Base-by-base conservation (phyloP, 2,113 vertebrate species). In the Xenus cinereus region DNA sequence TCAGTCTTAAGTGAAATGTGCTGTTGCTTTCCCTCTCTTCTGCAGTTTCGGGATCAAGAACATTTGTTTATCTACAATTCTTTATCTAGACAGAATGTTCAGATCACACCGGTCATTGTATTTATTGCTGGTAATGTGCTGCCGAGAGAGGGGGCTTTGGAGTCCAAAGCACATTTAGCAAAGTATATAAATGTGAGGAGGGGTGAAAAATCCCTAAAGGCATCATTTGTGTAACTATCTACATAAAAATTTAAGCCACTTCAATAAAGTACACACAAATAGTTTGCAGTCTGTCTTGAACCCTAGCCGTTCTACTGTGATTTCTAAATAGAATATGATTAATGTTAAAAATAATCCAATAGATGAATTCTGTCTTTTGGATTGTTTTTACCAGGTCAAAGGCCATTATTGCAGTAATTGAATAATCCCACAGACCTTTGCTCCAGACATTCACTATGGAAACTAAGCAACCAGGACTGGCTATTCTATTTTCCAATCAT, bases 401-500 rank as follows among this genome's bases (percentile, higher is more conserved):
- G 95, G 93, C 77, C 96, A 89, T 77, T 93, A 87, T 89, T 96
- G 87, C 89, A 92, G 94, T 93, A 97, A 97, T 71, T 97, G 95
- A 97, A 97, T 97, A 97, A 97, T 91, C 95, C 89, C 81, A 66
- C 77, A 94, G 96, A 95, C 95, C 91, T 97, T 96, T 97, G 89
- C 95, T 97, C 96, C 95, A 97, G 94, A 95, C 95, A 96, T 95
- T 97, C 89, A 77, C 94, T 95, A 94, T 96, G 95, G 94, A 94
- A 97, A 96, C 97, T 85, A 62, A 96, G 89, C 84, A 95, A 51
- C 27, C 54, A 87, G 78, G 67, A 92, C 92, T 46, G 94, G 62
- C 77, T 95, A 95, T 95, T 92, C 89, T 89, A 35, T 92, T 89
- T 96, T 97, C 92, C 80, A 95, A 69, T 94, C 89, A 95, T 46